Base-by-base conservation (phyloP, 2,888 invertebrate species). In the Mimumesa dahlbomi region DNA sequence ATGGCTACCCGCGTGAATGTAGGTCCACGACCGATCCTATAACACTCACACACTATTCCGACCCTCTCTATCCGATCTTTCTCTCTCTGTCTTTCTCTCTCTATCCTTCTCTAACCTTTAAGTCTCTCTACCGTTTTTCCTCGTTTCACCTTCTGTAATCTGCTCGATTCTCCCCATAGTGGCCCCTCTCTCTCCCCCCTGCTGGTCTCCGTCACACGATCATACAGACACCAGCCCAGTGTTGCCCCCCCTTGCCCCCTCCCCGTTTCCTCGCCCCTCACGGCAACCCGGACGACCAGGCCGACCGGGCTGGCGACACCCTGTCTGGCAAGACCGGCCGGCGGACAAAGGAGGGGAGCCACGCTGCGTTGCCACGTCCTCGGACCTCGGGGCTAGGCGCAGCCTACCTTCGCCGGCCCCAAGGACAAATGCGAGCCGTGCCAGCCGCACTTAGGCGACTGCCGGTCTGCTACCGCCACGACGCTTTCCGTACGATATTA, bases 231-330 rank as follows among this genome's bases (percentile, higher is more conserved):
- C 65, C 46, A 53, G 58, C 59, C 67, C 50, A 67, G 59, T 38
- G 59, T 31, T 59, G 58, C 52, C 64, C 61, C 72, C 42, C 67
- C 74, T 48, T 57, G 62, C 73, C 76, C 57, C 66, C 58, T 68
- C 68, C 59, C 70, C 21, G 62, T 64, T 50, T 45, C 65, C 43
- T 69, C 62, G 48, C 73, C 69, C 73, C 73, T 62, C 79, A 68
- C 68, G 50, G 50, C 74, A 82, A 83, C 82, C 81, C 83, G 83
- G 71, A 82, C 84, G 82, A 94, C 94, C 94, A 94, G 94, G 92
- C 92, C 93, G 92, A 92, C 93, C 91, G 92, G 94, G 92, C 93
- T 93, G 96, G 96, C 96, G 96, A 96, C 96, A 95, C 95, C 95
- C 94, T 95, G 96, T 96, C 96, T 96, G 95, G 95, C 93, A 92